These are phyloP conservation scores for Acanthosepion lycidas DNA, from an alignment of 2,888 invertebrate species.

Conservation along the genomic window DNA sequence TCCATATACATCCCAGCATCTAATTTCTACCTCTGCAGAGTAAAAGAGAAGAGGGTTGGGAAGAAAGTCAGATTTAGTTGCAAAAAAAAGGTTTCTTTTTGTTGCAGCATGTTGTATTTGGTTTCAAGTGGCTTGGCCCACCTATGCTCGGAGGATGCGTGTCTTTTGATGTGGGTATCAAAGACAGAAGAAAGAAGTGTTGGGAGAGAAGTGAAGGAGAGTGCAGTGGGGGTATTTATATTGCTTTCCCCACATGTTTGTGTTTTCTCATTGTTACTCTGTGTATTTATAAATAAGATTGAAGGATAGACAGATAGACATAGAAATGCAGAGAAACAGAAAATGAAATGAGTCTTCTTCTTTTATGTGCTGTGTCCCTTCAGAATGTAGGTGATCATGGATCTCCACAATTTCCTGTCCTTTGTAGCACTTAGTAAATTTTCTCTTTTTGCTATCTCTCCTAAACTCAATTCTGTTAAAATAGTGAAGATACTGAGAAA, in stretches of 20 bases:
- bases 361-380: no score
- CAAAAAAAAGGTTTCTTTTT: slow-evolving; percentile 22
- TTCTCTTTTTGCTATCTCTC: no score
- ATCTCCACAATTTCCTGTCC: no score
- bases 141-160: neutral
- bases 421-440: no score
- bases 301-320: neutral
- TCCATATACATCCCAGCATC: neutral
- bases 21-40: neutral
- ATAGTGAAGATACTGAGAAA: no score
- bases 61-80: neutral
- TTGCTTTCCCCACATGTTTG: neutral
- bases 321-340: neutral
- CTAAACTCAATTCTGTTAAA: no score
- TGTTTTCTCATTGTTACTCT: neutral
- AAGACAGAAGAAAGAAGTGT: neutral
- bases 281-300: neutral
- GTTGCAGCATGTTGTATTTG: neutral
- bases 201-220: neutral
- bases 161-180: neutral
- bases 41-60: neutral
- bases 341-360: neutral
- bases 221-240: neutral
- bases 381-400: no score
- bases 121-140: neutral